Evolutionary conservation across 1,140 invertebrate genomes (phyloP), one percentile per base, ranked within the genome.

Genomic region (Potamilus streckersoni): DNA sequence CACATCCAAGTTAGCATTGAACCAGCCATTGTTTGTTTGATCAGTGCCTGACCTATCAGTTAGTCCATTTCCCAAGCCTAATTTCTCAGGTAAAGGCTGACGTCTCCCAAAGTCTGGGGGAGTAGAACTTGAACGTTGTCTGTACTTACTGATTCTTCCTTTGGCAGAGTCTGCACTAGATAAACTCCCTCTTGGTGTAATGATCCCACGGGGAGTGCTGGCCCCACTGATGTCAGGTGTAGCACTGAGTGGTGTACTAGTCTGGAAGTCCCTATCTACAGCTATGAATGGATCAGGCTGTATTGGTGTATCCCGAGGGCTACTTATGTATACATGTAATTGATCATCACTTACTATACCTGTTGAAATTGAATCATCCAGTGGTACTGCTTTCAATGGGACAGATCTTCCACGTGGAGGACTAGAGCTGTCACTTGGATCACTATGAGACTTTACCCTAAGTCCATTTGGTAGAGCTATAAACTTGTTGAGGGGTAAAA

Each of bases 401-500:
- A 80, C 72, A 31, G 76, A 74, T 70, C 63, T 74, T 38, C 38
- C 38, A 56, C 73, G 72, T 49, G 80, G 80, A 55, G 80, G 79
- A 19, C 67, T 74, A 27, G 64, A 60, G 15, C 58, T 64, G 17
- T 80, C 77, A 73, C 13, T 57, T 20, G 67, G 49, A 23, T 70
- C 76, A 55, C 68, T 71, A 56, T 76, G 73, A 58, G 72, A 75
- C 59, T 80, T 81, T 14, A 79, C 74, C 78, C 67, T 78, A 19
- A 83, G 65, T 49, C 83, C 79, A 63, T 80, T 70, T 23, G 83
- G 83, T 61, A 84, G 62, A 19, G 83, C 80, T 59, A 84, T 84
- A 58, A 83, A 84, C 56, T 84, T 82, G 17, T 79, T 84, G 2
- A 83, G 63, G 20, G 77, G 79, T 65, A 84, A 83, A 56, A 68